Evolutionary conservation across 2,113 vertebrate species (phyloP), one percentile per base, ranked within the genome.

Genomic region (Montifringilla adamsi): DNA sequence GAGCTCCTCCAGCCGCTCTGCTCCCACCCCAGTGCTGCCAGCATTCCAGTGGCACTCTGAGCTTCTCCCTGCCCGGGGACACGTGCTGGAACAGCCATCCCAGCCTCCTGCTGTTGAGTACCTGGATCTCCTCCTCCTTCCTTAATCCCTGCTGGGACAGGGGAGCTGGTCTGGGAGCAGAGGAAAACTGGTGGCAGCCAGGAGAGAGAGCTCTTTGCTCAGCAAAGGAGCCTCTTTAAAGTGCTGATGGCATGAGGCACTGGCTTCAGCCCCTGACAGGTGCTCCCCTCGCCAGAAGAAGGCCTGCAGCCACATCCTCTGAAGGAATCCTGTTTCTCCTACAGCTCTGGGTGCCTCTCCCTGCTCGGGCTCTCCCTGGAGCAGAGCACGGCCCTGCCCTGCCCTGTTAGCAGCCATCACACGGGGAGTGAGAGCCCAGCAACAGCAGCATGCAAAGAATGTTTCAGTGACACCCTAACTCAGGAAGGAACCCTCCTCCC

Each of bases 151-250:
- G 10, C 17, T 23, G 73, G 88, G 83, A 58, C 33, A 41, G 37
- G 19, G 30, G 37, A 84, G 50, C 68, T 67, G 79, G 18, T 53
- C 37, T 15, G 11, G 3, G 72, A 90, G 62, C 66, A 27, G 69
- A 73, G 74, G 81, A 85, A 87, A 85, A 46, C 87, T 13, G 31
- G 4, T 21, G 86, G 56, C 94, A 97, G 91, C 95, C 94, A 94
- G 94, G 94, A 94, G 96, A 67, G 95, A 95, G 94, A 95, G 95
- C 96, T 95, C 94, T 95, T 43, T 35, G 81, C 93, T 95, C 68
- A 90, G 90, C 94, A 55, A 95, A 89, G 70, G 59, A 91, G 67
- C 50, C 35, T 73, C 60, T 72, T 73, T 12, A 3, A 90, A 90
- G 47, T 20, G 78, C 91, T 94, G 91, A 14, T 9, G 2, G 18